Base-by-base conservation (phyloP, 2,888 invertebrate genomes). In the Drosophila putrida region DNA sequence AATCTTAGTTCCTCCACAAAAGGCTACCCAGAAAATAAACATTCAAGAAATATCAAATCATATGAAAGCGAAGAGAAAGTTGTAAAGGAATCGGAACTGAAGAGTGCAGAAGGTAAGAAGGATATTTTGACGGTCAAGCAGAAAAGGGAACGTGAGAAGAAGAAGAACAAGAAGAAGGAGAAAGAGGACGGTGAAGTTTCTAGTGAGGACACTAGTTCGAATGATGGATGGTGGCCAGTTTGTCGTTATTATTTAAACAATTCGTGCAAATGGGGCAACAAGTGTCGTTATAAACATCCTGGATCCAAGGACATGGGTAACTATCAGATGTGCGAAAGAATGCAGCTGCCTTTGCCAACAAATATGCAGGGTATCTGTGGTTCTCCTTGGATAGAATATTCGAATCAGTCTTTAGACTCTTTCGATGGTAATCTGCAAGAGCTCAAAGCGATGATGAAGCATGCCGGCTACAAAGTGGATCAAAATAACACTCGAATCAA, bases 151-250 rank as follows among this genome's bases (percentile, higher is more conserved):
- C 27, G 28, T 31, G 31, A 8, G 31, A 31, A 25, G 3, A 44
- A 39, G 11, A 13, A 28, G 9, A 36, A 38, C 33, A 15, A 6
- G 9, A n/a, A 10, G 10, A 36, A 4, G 6, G 74, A 69, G 4
- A 44, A 67, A 31, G 81, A 87, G 43, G 81, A 82, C 9, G 84
- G 87, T 2, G 81, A 82, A 35, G 64, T 82, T 2, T 25, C 51
- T 0, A 31, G 8, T 4, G 69, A 66, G 0, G 60, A 60, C 4
- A 47, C 20, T 38, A 11, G 1, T 0, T 25, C 0, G 4, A 13
- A 43, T n/a, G 9, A 10, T 0, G 5, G 4, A 2, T 6, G 33
- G 4, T 6, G 33, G 35, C 70, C 79, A 6, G 13, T 66, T n/a
- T 75, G 80, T 15, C 71, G 69, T 0, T 80, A 62, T 20, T 51